A percentile compares a stretch with the other conserved stretches of the same genome.
These are phyloP conservation scores for Zaprionus davidi DNA, from an alignment of 1,140 invertebrate genomes.

Conservation along the genomic window DNA sequence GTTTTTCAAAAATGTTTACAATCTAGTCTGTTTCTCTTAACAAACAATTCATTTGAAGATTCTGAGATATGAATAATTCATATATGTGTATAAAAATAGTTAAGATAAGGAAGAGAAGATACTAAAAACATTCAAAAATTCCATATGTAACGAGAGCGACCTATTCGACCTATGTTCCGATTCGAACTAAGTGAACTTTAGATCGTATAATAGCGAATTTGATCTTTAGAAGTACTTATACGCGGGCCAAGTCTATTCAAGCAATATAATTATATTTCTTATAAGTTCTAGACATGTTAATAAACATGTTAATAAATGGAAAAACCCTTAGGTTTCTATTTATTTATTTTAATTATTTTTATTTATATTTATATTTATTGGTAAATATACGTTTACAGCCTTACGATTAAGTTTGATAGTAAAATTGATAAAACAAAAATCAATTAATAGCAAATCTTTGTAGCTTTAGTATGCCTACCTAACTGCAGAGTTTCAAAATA, in stretches of 20 bases:
- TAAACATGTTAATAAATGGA: background rate
- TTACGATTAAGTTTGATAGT: background rate
- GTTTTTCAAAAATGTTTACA: background rate
- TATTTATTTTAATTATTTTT: background rate
- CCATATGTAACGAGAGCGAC: too few relatives aligned
- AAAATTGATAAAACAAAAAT: background rate
- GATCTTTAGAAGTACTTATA: too few relatives aligned
- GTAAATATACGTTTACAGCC: background rate
- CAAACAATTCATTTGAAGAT: too few relatives aligned
- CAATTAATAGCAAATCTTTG: background rate
- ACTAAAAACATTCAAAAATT: too few relatives aligned
- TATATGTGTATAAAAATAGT: background rate
- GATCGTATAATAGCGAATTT: too few relatives aligned
- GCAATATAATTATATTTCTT: background rate
- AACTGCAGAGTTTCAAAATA: background rate
- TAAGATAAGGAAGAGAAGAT: background rate
- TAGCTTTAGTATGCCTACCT: background rate
- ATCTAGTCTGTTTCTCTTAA: too few relatives aligned
- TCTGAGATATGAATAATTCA: too few relatives aligned
- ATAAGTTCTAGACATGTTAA: background rate
- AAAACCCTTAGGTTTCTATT: background rate
- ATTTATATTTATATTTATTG: background rate
- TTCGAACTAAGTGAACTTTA: too few relatives aligned
- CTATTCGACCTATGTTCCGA: too few relatives aligned
- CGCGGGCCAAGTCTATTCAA: too few relatives aligned